Percentiles rank a stretch among this genome's conserved stretches.
Evolutionary conservation across 2,888 invertebrate genomes (phyloP).

Genomic region (Sarcophaga carnaria): DNA sequence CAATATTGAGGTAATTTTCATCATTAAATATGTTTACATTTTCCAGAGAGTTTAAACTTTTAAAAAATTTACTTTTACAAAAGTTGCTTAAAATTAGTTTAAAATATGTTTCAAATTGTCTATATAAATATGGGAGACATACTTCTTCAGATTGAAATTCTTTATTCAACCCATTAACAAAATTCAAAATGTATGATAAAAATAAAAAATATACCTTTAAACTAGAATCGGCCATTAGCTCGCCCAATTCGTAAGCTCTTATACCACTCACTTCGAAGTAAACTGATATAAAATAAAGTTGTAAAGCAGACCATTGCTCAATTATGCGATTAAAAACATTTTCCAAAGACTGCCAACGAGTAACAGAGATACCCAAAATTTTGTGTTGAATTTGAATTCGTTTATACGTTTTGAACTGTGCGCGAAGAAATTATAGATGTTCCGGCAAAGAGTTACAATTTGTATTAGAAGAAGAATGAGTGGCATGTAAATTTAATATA

Average conservation of each 20-base stretch:
- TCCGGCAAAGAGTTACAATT: no score
- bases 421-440: no score
- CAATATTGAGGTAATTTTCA: conserved; percentile 22
- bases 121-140: conserved; percentile 55
- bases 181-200: conserved; percentile 60
- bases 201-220: conserved; percentile 55
- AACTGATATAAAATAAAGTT: conserved; percentile 55
- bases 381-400: conserved; percentile 34
- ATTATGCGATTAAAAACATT: conserved; percentile 56
- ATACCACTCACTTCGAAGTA: conserved; percentile 52
- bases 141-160: conserved; percentile 56
- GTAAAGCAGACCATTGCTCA: conserved; percentile 62
- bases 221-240: conserved; percentile 45
- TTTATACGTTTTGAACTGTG: no score
- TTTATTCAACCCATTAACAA: conserved; percentile 46
- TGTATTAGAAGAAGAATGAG: no score
- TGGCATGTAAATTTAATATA: no score
- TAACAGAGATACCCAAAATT: conserved; percentile 60
- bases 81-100: conserved; percentile 64
- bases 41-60: conserved; percentile 45
- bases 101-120: conserved; percentile 54
- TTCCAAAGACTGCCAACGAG: conserved; percentile 63
- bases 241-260: conserved; percentile 44
- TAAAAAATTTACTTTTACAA: conserved; percentile 35
- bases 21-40: conserved; percentile 24